Conservation (phyloP, 2,113 vertebrate genomes). For the Platichthys stellatus region DNA sequence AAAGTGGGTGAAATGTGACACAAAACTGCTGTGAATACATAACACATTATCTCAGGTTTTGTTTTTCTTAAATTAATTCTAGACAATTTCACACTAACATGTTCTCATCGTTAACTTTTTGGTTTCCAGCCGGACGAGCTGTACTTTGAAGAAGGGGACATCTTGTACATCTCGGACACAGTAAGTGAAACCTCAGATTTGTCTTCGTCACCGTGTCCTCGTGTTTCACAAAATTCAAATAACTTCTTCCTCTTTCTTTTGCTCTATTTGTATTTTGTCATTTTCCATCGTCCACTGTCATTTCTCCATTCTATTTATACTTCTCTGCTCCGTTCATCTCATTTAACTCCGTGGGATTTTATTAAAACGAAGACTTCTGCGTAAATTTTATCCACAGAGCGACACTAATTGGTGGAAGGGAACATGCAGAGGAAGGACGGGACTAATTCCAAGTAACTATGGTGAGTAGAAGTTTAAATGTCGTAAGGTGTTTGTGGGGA, state of each 20-base stretch:
- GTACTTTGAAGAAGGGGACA: slow-evolving; percentile 98
- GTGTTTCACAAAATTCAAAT: not conserved
- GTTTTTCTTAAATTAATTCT: too few species aligned
- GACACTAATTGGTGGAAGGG: slow-evolving; percentile 99
- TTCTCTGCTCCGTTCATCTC: not conserved
- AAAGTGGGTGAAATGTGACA: not conserved
- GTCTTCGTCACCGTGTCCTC: not conserved
- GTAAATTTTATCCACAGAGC: slow-evolving; percentile 81
- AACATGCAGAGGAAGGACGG: slow-evolving; percentile 93
- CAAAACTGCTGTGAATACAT: not conserved
- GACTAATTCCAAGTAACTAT: slow-evolving; percentile 98
- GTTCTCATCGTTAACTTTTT: not conserved
- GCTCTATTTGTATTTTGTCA: slow-evolving; percentile 16
- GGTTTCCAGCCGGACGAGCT: slow-evolving; percentile 92
- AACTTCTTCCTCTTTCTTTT: slow-evolving; percentile 42
- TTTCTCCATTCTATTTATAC: not conserved
- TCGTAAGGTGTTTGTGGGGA: not conserved
- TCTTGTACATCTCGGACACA: slow-evolving; percentile 97
- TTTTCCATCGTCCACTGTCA: not conserved
- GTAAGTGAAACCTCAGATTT: slow-evolving; percentile 78
- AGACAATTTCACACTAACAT: too few species aligned
- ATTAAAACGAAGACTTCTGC: not conserved
- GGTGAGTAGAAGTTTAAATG: slow-evolving; percentile 81
- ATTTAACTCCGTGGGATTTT: not conserved
- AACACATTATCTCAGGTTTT: too few species aligned